These are phyloP conservation scores for Philereme transversata DNA, from an alignment of 2,888 invertebrate species.

Conservation along the genomic window DNA sequence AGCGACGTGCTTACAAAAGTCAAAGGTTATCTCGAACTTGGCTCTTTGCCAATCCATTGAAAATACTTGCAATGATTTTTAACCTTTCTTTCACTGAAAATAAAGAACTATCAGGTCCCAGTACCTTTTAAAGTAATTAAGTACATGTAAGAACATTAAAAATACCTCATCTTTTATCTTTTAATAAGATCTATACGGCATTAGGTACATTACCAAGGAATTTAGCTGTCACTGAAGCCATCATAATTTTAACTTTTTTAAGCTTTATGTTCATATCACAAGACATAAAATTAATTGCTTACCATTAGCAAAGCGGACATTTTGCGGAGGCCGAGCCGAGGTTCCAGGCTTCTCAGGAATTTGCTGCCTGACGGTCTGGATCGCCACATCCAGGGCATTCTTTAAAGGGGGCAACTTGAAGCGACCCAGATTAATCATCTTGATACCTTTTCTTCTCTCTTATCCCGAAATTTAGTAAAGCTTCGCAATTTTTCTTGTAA, in stretches of 20 bases:
- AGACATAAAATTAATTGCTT: constrained; percentile 36
- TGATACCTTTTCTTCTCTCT: constrained; percentile 32
- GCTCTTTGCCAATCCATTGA: constrained; percentile 13
- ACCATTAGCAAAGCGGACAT: constrained; percentile 83
- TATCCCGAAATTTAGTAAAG: constrained; percentile 25
- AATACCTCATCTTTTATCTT: too few species aligned
- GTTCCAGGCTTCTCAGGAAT: constrained; percentile 87
- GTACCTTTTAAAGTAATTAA: too few species aligned
- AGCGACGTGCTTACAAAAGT: background rate
- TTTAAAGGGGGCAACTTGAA: constrained; percentile 88
- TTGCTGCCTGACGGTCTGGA: constrained; percentile 91
- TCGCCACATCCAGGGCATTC: constrained; percentile 91
- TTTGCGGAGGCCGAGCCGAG: constrained; percentile 76
- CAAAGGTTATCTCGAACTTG: constrained; percentile 14
- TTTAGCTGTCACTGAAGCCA: too few species aligned
- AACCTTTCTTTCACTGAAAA: too few species aligned
- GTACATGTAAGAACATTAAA: too few species aligned
- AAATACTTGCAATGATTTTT: background rate
- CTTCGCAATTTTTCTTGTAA: constrained; percentile 11
- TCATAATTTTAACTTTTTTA: too few species aligned
- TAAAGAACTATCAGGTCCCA: too few species aligned
- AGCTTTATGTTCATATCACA: too few species aligned
- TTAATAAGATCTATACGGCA: too few species aligned
- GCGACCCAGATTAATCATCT: constrained; percentile 78
- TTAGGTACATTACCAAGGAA: too few species aligned